Conservation (phyloP, 2,113 vertebrate species). For the Oceanites oceanicus region DNA sequence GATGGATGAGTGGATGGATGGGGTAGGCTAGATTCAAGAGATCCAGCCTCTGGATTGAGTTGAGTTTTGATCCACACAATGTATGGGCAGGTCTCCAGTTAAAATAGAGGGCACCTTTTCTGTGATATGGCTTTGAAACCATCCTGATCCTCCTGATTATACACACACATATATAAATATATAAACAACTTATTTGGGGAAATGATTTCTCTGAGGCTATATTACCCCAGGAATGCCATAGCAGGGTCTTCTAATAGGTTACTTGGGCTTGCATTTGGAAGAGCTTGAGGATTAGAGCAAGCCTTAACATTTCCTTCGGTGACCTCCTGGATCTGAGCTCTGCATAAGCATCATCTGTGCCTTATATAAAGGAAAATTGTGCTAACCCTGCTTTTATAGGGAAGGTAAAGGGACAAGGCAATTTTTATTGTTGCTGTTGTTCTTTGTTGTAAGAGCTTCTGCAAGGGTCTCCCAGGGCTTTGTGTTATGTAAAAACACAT, state of each 20-base stretch:
- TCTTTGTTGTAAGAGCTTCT: neutral
- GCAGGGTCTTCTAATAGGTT: neutral
- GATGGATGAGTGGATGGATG: neutral
- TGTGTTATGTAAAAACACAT: neutral
- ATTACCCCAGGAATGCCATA: neutral
- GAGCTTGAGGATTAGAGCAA: neutral
- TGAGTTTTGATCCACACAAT: neutral
- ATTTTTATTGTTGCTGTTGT: neutral
- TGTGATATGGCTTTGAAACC: neutral
- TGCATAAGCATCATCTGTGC: neutral
- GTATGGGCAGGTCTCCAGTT: neutral
- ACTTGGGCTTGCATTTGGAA: neutral
- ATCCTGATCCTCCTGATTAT: neutral
- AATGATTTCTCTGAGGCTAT: neutral
- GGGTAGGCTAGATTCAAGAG: neutral
- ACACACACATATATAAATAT: neutral
- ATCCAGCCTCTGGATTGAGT: neutral
- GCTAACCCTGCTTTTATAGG: neutral
- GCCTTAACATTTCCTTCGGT: neutral
- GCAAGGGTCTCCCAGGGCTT: neutral
- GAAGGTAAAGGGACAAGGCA: neutral
- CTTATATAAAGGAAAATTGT: neutral
- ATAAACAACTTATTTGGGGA: neutral
- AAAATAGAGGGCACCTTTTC: neutral
- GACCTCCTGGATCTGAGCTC: neutral